Conservation (phyloP, 2,113 vertebrate genomes). For the Dasyprocta punctata region DNA sequence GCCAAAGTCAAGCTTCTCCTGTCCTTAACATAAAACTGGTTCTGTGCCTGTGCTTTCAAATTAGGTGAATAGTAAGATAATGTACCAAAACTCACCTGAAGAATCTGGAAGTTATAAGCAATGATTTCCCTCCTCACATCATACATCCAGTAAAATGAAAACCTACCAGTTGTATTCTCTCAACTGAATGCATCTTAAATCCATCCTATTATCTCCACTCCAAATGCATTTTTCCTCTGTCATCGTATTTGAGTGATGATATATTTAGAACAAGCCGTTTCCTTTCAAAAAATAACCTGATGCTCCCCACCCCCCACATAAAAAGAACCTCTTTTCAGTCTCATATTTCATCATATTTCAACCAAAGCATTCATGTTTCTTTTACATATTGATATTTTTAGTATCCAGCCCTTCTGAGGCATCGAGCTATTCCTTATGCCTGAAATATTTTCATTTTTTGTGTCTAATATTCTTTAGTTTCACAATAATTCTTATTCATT, state of each 20-base stretch:
- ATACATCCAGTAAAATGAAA: not conserved
- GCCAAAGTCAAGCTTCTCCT: not conserved
- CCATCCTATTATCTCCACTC: not conserved
- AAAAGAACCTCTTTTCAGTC: not conserved
- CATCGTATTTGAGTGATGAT: not conserved
- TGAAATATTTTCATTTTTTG: not conserved
- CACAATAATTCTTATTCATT: not conserved
- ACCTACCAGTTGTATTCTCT: not conserved
- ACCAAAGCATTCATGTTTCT: not conserved
- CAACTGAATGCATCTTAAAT: not conserved
- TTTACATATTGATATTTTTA: not conserved
- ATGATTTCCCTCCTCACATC: not conserved
- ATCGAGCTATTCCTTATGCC: not conserved
- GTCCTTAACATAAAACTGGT: not conserved
- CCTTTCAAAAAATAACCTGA: not conserved
- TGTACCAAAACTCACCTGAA: not conserved
- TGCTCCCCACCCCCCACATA: not conserved
- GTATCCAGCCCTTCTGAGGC: not conserved
- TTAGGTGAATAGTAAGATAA: not conserved
- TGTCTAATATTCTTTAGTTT: slow-evolving; percentile 5
- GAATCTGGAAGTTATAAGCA: not conserved
- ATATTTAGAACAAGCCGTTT: not conserved
- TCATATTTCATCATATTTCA: not conserved
- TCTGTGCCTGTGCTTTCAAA: not conserved
- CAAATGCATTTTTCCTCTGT: not conserved